Evolutionary conservation across 1,140 invertebrate genomes (phyloP).

Genomic region (Panagrolaimus sp.): DNA sequence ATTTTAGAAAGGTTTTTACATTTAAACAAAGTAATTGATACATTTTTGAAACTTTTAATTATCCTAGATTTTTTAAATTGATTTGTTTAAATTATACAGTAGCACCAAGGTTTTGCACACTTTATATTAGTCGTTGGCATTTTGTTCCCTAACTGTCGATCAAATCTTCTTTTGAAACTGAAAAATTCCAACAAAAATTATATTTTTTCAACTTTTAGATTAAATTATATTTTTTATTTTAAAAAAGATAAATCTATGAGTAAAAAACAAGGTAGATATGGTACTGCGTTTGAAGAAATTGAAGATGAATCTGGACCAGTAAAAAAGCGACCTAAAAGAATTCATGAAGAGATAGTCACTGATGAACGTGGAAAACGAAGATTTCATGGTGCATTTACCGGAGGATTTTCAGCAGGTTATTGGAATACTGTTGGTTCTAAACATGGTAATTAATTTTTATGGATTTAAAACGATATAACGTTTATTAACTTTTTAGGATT

Average conservation of each 20-base stretch:
- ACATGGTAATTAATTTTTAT: constrained; percentile 66
- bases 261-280: constrained; percentile 25
- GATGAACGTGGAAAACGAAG: constrained; percentile 81
- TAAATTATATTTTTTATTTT: not conserved
- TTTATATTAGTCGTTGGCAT: no score
- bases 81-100: no score
- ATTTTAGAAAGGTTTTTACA: no score
- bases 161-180: no score
- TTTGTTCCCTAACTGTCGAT: no score
- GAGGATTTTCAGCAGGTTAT: constrained; percentile 95
- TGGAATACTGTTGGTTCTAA: constrained; percentile 90
- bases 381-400: constrained; percentile 98
- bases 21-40: no score
- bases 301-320: constrained; percentile 46
- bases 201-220: not conserved
- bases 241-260: not conserved
- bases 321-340: constrained; percentile 70
- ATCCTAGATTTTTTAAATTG: no score
- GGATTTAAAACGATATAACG: constrained; percentile 7
- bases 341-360: constrained; percentile 81
- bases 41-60: no score
- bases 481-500: constrained; percentile 68
- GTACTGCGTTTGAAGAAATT: constrained; percentile 53
- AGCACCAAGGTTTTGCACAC: no score
- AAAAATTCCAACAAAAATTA: not conserved